A percentile compares a stretch with the other conserved stretches of the same genome.
phyloP scores from a whole-genome alignment of 2,888 invertebrate genomes.

The Cotesia congregata region DNA sequence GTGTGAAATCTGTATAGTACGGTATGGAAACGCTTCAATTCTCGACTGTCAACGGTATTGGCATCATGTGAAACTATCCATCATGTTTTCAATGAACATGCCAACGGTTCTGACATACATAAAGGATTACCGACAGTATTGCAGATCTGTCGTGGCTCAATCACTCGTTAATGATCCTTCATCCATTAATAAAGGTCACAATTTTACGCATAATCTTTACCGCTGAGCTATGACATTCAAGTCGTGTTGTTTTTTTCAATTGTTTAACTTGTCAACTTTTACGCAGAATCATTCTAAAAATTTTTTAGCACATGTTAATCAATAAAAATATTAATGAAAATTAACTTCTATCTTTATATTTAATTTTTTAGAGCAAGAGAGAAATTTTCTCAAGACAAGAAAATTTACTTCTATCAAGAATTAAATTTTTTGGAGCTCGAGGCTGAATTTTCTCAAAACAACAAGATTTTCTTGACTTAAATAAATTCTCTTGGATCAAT shows the following conservation, averaged over 20 bases:
- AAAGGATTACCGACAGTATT: conserved; percentile 50
- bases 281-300: no score
- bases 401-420: no score
- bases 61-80: conserved; percentile 31
- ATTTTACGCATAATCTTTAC: conserved; percentile 9
- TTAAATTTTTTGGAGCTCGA: no score
- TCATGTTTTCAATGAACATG: conserved; percentile 34
- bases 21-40: conserved; percentile 23
- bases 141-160: conserved; percentile 53
- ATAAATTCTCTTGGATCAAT: no score
- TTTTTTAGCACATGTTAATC: no score
- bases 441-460: no score
- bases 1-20: conserved; percentile 15
- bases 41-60: conserved; percentile 32
- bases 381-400: no score
- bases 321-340: no score
- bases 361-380: no score
- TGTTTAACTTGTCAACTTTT: no score
- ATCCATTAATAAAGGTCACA: conserved; percentile 51
- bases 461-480: no score
- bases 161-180: conserved; percentile 60
- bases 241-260: neutral
- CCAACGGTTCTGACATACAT: conserved; percentile 43
- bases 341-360: no score
- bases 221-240: neutral